Base-by-base conservation (phyloP, 2,888 invertebrate species). In the Xylota segnis region DNA sequence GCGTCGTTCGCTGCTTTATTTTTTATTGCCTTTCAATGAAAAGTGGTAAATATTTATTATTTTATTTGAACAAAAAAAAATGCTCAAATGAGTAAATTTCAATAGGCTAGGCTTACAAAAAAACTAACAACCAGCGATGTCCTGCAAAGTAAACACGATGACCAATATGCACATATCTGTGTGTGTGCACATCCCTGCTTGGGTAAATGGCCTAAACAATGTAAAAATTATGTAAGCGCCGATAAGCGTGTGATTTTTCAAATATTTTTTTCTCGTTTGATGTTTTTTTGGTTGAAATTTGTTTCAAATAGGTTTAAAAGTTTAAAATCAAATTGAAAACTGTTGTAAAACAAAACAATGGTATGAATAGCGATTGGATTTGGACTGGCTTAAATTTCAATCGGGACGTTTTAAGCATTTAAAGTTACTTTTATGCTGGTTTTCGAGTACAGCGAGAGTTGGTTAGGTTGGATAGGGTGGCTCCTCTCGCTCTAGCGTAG, bases 1-100 rank as follows among this genome's bases (percentile, higher is more conserved):
- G 63, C 5, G 63, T 2, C 14, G 37, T 58, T n/a, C 45, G 9
- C 18, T 58, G 45, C 0, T 18, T 63, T 29, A 29, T 32, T 40
- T 16, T 14, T n/a, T 4, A 6, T 63, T 29, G 6, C 0, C 29
- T 5, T 54, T 56, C 29, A 68, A 54, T 23, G n/a, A 5, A 54
- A 54, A 54, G 14, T 54, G n/a, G 56, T 56, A 34, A 56, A 56
- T 10, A 54, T 27, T 54, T 54, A 54, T 47, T 47, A 47, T 54
- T n/a, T 54, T 12, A 43, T 43, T n/a, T n/a, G 2, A 14, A 43
- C 4, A 40, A n/a, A 40, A 32, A 32, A 32, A 32, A 5, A 10
- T 50, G 7, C 12, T 27, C 52, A 12, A 52, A 52, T 52, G 27
- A 27, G 27, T 27, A 27, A 54, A 52, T 52, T 29, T 63, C 45